These are phyloP conservation scores for Ctenomys sociabilis DNA, from an alignment of 2,113 vertebrate genomes.

Conservation along the genomic window DNA sequence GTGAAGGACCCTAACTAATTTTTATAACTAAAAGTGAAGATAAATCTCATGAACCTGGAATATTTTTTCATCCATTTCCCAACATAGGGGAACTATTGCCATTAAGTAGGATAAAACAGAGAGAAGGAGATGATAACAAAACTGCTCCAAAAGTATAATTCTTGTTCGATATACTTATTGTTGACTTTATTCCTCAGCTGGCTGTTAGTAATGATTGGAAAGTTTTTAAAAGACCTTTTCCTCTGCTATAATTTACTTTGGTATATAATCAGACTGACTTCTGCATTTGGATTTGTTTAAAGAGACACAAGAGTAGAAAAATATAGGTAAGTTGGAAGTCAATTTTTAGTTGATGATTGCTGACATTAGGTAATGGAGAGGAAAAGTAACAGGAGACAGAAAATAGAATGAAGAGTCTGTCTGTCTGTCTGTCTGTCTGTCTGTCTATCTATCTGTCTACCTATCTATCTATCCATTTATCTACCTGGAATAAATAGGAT, in stretches of 20 bases:
- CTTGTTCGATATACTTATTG: not conserved
- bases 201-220: not conserved
- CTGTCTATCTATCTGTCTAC: not conserved
- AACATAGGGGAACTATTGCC: not conserved
- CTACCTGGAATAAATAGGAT: not conserved
- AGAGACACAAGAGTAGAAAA: not conserved
- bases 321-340: not conserved
- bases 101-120: not conserved
- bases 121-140: not conserved
- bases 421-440: not conserved
- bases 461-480: not conserved
- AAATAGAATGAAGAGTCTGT: not conserved
- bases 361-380: not conserved
- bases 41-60: not conserved
- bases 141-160: not conserved
- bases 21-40: not conserved
- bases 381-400: not conserved
- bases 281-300: not conserved
- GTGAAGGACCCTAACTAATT: not conserved
- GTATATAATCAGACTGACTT: not conserved
- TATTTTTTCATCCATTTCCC: not conserved
- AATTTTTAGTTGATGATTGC: not conserved
- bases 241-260: not conserved
- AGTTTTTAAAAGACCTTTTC: not conserved
- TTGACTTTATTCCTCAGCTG: not conserved